A percentile compares a stretch with the other conserved stretches of the same genome.
Evolutionary conservation across 1,140 invertebrate species (phyloP).

Genomic region (Matsumurasca onukii): DNA sequence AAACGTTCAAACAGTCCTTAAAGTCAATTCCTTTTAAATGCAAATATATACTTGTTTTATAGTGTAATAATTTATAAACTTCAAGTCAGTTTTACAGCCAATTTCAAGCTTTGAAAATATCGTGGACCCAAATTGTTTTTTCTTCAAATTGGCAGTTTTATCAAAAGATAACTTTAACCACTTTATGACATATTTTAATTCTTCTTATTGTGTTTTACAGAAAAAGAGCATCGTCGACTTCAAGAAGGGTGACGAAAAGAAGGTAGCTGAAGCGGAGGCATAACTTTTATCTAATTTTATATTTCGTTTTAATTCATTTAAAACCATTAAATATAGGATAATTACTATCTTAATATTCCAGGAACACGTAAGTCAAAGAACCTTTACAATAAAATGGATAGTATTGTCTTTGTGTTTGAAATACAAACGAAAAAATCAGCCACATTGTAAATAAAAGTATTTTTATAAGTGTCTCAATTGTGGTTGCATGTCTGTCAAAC

Average conservation of each 20-base stretch:
- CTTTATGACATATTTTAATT: too few relatives aligned
- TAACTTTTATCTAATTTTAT: slow-evolving; percentile 39
- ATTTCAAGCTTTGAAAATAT: too few relatives aligned
- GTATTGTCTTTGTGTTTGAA: too few relatives aligned
- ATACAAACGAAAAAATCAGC: neutral
- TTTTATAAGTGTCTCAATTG: slow-evolving; percentile 7
- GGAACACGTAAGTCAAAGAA: slow-evolving; percentile 8
- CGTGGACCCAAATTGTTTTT: too few relatives aligned
- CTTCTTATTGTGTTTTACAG: slow-evolving; percentile 59
- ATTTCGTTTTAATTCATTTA: slow-evolving; percentile 5
- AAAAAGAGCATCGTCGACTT: slow-evolving; percentile 88
- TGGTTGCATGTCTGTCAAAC: neutral
- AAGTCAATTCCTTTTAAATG: too few relatives aligned
- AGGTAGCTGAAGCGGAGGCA: slow-evolving; percentile 84
- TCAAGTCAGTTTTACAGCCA: too few relatives aligned
- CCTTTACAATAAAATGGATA: too few relatives aligned
- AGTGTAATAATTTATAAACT: too few relatives aligned
- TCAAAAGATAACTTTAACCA: too few relatives aligned
- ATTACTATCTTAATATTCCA: neutral
- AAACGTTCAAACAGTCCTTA: too few relatives aligned
- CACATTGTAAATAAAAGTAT: neutral
- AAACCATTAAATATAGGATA: neutral
- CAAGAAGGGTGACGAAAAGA: slow-evolving; percentile 82
- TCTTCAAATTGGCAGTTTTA: too few relatives aligned
- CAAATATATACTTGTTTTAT: too few relatives aligned